These are phyloP conservation scores for Lonchura striata DNA, from an alignment of 2,113 vertebrate species.

Conservation along the genomic window DNA sequence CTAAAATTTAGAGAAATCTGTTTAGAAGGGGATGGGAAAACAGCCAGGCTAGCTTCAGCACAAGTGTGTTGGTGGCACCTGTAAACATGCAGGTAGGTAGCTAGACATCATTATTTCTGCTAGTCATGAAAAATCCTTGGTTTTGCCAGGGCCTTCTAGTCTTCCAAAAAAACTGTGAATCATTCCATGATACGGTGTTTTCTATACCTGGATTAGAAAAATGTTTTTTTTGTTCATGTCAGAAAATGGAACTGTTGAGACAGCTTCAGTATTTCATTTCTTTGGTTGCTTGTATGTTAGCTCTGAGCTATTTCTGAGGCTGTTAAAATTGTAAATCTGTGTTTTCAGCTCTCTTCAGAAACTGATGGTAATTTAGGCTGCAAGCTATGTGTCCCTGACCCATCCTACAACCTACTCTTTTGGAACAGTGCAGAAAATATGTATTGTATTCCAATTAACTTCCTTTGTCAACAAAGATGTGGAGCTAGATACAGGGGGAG, in stretches of 20 bases:
- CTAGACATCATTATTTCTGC: not conserved
- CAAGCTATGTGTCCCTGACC: not conserved
- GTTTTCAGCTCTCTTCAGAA: conserved; percentile 1
- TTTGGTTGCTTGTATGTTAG: not conserved
- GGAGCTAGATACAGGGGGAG: not conserved
- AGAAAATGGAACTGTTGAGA: not conserved
- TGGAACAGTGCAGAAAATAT: not conserved
- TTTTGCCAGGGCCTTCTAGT: not conserved
- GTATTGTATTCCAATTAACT: not conserved
- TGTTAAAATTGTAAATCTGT: not conserved
- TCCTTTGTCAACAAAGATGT: not conserved
- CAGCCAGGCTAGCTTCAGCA: not conserved
- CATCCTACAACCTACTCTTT: not conserved
- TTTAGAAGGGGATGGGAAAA: not conserved
- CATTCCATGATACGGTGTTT: not conserved
- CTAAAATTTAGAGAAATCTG: not conserved
- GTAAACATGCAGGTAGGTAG: not conserved
- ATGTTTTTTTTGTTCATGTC: not conserved
- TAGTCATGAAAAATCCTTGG: not conserved
- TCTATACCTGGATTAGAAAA: not conserved
- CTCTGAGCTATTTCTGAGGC: not conserved
- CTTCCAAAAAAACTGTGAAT: not conserved
- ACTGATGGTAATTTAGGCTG: not conserved
- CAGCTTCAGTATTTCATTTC: not conserved
- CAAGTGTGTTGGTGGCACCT: not conserved